These are phyloP conservation scores for Therioaphis trifolii DNA, from an alignment of 2,888 invertebrate genomes.

Conservation along the genomic window DNA sequence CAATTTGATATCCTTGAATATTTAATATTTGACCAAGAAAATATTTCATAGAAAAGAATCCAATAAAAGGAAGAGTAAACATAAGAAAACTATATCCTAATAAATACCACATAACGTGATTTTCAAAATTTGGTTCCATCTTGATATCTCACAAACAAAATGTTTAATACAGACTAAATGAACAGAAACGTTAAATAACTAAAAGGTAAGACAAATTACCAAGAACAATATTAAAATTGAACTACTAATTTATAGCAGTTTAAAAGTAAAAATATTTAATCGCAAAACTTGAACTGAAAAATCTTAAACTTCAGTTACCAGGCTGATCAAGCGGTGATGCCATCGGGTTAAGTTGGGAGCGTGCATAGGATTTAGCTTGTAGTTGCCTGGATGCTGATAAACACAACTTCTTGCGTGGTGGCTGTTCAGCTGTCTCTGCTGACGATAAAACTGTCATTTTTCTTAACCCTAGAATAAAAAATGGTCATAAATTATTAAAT, in stretches of 20 bases:
- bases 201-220: constrained; percentile 24
- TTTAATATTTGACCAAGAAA: constrained; percentile 46
- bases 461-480: constrained; percentile 68
- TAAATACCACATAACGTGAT: constrained; percentile 47
- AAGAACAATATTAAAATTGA: constrained; percentile 35
- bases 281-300: constrained; percentile 42
- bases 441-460: constrained; percentile 72
- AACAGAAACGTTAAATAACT: constrained; percentile 19
- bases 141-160: constrained; percentile 18
- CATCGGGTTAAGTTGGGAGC: constrained; percentile 63
- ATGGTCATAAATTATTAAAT: neutral
- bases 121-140: constrained; percentile 52
- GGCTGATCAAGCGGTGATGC: constrained; percentile 66
- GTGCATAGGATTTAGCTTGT: constrained; percentile 64
- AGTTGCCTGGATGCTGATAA: constrained; percentile 67
- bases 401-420: constrained; percentile 71
- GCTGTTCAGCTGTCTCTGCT: constrained; percentile 71
- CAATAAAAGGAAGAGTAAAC: constrained; percentile 55
- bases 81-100: constrained; percentile 56
- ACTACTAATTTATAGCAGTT: neutral
- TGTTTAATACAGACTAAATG: constrained; percentile 42
- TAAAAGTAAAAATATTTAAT: constrained; percentile 9
- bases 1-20: constrained; percentile 57
- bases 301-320: constrained; percentile 64
- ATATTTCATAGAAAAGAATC: constrained; percentile 56